Conservation (phyloP, 2,113 vertebrate species). For the Charina bottae region DNA sequence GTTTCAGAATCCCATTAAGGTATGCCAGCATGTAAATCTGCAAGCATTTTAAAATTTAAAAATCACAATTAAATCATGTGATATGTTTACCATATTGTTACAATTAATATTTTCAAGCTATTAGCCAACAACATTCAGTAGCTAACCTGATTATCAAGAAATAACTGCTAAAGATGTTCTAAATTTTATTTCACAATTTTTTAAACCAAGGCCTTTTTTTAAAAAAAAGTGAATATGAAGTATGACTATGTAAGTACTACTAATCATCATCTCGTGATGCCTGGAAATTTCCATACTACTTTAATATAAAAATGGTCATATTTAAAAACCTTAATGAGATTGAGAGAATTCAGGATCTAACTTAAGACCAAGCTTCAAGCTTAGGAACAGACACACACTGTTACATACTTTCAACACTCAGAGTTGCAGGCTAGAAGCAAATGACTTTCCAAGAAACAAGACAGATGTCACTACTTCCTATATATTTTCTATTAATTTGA, state of each 20-base stretch:
- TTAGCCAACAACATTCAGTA: slow-evolving; percentile 10
- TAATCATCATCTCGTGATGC: background rate
- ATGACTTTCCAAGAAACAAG: slow-evolving; percentile 89
- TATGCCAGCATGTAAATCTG: slow-evolving; percentile 43
- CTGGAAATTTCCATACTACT: background rate
- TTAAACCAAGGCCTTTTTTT: background rate
- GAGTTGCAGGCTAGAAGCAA: slow-evolving; percentile 74
- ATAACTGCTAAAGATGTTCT: slow-evolving; percentile 28
- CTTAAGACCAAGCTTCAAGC: slow-evolving; percentile 71
- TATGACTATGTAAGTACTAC: background rate
- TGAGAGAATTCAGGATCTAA: slow-evolving; percentile 72
- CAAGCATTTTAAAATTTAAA: slow-evolving; percentile 32
- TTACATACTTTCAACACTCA: slow-evolving; percentile 61
- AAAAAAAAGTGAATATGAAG: background rate
- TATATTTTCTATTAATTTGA: slow-evolving; percentile 60
- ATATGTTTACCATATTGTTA: slow-evolving; percentile 46
- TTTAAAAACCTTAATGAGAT: slow-evolving; percentile 77
- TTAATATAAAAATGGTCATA: slow-evolving; percentile 27
- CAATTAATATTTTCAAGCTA: slow-evolving; percentile 23
- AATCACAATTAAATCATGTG: slow-evolving; percentile 33
- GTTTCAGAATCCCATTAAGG: slow-evolving; percentile 75
- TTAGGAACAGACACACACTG: slow-evolving; percentile 63
- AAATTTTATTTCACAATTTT: slow-evolving; percentile 29
- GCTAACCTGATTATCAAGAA: slow-evolving; percentile 13
- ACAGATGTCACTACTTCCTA: slow-evolving; percentile 59